Base-by-base conservation (phyloP, 1,140 invertebrate species). In the Triops longicaudatus region DNA sequence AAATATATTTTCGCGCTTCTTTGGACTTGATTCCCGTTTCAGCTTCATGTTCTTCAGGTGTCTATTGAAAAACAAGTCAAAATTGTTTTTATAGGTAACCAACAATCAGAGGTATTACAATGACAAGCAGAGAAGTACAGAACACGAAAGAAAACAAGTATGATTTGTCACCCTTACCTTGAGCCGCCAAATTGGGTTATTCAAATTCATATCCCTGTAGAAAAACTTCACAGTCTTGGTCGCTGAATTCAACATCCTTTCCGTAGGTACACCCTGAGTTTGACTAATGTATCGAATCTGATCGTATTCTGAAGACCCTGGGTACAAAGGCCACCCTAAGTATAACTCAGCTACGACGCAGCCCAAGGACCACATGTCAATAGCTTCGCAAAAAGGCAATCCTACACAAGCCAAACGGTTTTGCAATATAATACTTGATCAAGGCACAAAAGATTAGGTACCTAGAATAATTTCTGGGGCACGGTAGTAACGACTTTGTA, bases 291-390 rank as follows among this genome's bases (percentile, higher is more conserved):
- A 92, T 50, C 98, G 89, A 81, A 99, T 99, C 86, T 99, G 98
- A 86, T 99, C 98, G 85, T 99, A 99, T 86, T 99, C 98, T 1
- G 97, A 99, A 31, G 96, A 98, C 74, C 98, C 98, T 0, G 98
- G 98, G 87, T 99, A 99, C 2, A 99, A 87, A 22, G 98, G 98
- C 98, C 98, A 99, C 78, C 98, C 98, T 22, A 99, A 88, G 86
- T 99, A 99, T 74, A 99, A 87, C 85, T 99, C 98, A 2, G 98
- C 98, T 26, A 99, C 98, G 76, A 99, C 98, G 86, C 98, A 99
- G 27, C 98, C 98, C 76, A 99, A 87, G 0, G 97, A 99, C 98
- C 98, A 99, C 97, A 99, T 99, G 85, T 99, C 98, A 81, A 99
- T 99, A 4, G 97, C 96, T 86, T 99, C 98, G 87, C 96, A 98